phyloP scores from a whole-genome alignment of 2,113 vertebrate species.

The Lycaon pictus region DNA sequence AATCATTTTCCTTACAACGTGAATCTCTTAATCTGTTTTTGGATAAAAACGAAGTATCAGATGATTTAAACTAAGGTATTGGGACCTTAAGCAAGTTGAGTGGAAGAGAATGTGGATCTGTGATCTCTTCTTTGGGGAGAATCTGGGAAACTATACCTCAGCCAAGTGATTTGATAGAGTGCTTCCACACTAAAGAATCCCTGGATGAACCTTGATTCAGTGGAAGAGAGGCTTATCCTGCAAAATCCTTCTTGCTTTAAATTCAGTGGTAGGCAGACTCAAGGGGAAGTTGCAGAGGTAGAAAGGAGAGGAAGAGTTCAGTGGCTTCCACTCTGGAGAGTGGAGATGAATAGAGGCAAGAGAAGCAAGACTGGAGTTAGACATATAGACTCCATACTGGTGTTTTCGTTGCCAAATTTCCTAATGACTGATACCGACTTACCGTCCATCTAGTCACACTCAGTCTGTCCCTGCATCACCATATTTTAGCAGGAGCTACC shows the following conservation, averaged over 20 bases:
- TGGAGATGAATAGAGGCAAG: neutral
- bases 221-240: neutral
- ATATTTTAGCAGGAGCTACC: neutral
- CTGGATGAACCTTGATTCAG: neutral
- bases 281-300: neutral
- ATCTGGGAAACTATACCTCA: neutral
- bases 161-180: neutral
- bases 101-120: neutral
- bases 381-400: neutral
- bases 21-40: neutral
- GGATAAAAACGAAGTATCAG: neutral
- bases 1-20: neutral
- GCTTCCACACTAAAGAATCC: neutral
- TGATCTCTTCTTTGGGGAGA: neutral
- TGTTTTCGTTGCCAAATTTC: neutral
- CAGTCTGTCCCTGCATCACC: neutral
- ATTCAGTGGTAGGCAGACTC: neutral
- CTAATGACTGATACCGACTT: neutral
- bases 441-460: neutral
- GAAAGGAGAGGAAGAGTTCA: neutral
- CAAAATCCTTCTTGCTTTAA: slow-evolving; percentile 14
- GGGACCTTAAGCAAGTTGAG: neutral
- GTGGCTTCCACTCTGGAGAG: neutral
- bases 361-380: neutral
- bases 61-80: neutral